A percentile compares a stretch with the other conserved stretches of the same genome.
Evolutionary conservation across 2,797 vertebrate genomes (phyloP).

Genomic region (Acipenser transmontanus): DNA sequence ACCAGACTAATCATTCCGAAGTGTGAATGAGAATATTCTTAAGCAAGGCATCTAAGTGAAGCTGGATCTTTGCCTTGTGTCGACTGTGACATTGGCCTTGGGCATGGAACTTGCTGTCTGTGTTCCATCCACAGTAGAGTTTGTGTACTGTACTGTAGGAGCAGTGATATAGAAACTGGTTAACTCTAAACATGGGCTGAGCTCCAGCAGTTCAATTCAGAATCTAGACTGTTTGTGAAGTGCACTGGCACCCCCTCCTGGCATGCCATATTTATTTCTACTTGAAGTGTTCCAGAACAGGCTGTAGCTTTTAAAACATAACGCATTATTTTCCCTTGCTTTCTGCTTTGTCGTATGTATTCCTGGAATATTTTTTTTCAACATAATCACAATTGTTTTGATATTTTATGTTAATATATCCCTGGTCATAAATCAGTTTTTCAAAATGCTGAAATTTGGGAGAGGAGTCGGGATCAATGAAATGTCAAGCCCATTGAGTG

Average conservation of each 20-base stretch:
- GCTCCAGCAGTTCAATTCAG: no score
- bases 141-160: no score
- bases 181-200: no score
- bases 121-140: not conserved
- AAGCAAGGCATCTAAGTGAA: no score
- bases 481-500: slow-evolving; percentile 6
- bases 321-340: slow-evolving; percentile 33
- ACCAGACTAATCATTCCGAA: no score
- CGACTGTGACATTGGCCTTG: not conserved
- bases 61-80: no score
- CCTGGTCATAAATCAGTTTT: no score
- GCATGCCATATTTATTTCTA: not conserved
- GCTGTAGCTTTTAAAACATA: slow-evolving; percentile 27
- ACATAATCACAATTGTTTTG: slow-evolving; percentile 24
- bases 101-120: not conserved
- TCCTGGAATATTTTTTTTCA: slow-evolving; percentile 39
- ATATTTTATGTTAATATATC: no score
- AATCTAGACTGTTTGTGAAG: not conserved
- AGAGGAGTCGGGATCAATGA: slow-evolving; percentile 30
- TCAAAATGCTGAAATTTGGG: slow-evolving; percentile 38
- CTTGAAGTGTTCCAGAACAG: not conserved
- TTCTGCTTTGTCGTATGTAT: slow-evolving; percentile 29
- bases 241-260: not conserved
- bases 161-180: no score
- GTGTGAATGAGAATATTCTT: no score